These are phyloP conservation scores for Thumatha senex DNA, from an alignment of 2,888 invertebrate species.

Conservation along the genomic window DNA sequence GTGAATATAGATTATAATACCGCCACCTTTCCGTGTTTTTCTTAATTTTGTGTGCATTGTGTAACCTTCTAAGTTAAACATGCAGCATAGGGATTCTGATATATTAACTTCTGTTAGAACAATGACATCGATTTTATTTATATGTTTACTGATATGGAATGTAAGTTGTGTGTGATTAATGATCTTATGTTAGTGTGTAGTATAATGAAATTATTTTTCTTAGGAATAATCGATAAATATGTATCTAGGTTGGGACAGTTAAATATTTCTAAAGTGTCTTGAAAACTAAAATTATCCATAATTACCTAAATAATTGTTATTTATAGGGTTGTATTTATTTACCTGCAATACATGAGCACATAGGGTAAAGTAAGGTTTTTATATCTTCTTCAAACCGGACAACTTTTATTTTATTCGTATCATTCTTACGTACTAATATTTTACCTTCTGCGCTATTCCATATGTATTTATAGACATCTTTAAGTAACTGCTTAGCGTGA, in stretches of 20 bases:
- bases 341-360: not conserved
- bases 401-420: not conserved
- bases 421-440: not conserved
- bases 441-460: no score
- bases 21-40: not conserved
- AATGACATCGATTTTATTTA: not conserved
- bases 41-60: not conserved
- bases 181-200: not conserved
- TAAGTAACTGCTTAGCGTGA: no score
- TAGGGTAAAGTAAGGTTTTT: not conserved
- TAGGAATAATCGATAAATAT: not conserved
- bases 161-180: not conserved
- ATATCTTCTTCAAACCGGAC: not conserved
- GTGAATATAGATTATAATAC: not conserved
- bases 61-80: not conserved
- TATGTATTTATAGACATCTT: no score
- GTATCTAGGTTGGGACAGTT: not conserved
- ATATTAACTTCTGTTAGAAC: not conserved
- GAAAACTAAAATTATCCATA: not conserved
- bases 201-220: not conserved
- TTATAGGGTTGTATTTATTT: not conserved
- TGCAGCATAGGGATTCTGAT: not conserved
- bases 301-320: not conserved
- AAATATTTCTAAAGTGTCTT: not conserved
- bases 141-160: not conserved